Evolutionary conservation across 2,113 vertebrate genomes (phyloP), one percentile per base, ranked within the genome.

Genomic region (Vanacampus margaritifer): DNA sequence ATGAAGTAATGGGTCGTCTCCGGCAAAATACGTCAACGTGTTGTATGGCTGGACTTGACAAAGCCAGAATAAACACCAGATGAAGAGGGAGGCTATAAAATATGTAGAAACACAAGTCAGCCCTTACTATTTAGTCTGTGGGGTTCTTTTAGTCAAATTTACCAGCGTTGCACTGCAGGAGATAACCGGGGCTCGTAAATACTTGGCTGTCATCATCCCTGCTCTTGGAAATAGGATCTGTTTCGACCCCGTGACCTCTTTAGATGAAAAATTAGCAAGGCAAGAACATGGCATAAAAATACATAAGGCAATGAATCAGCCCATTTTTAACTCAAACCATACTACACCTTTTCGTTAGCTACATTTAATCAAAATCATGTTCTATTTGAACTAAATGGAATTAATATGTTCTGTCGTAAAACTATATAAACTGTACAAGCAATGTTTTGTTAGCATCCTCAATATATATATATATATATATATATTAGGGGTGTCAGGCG

Each of bases 41-140:
- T 57, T 45, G 46, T 66, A 75, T 10, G 45, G 37, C 39, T 68
- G 41, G 57, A 11, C 67, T 72, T 3, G 17, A 69, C 68, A 45
- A 60, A 6, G 69, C 80, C 80, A 84, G 79, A 71, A 73, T 77
- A 81, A 88, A 87, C 83, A 86, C 4, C 2, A 37, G 64, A 75
- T 65, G 77, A 79, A 72, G 79, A 75, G 69, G 64, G 54, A 72
- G 78, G 78, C 41, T 64, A 67, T 79, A 59, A 81, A 78, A 75
- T 65, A 81, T 79, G 48, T 21, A 51, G 79, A 79, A 70, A 74
- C 46, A 79, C 28, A 72, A 74, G 53, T 36, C 70, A 21, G 71
- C 60, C 73, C 43, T 36, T 57, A 37, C 48, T 73, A 70, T 83
- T 79, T 75, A 68, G 73, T 79, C 79, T 78, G 71, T 26, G 1